phyloP scores from a whole-genome alignment of 2,888 invertebrate genomes.

The Mythimna lalbum region DNA sequence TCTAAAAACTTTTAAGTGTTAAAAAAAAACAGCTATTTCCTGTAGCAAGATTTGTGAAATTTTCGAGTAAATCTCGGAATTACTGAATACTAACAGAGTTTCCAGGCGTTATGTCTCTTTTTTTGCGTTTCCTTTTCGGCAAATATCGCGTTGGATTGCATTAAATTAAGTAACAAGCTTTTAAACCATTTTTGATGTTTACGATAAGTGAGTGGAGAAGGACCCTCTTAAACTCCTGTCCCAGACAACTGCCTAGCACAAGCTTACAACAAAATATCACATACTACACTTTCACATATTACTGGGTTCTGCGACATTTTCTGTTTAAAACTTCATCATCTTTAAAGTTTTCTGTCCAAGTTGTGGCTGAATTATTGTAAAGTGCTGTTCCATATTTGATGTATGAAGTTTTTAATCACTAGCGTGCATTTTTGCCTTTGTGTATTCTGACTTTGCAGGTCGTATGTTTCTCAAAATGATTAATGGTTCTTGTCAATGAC shows the following conservation, averaged over 20 bases:
- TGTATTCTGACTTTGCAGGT: neutral
- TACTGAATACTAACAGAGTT: too few relatives aligned
- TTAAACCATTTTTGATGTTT: too few relatives aligned
- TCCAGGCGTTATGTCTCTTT: too few relatives aligned
- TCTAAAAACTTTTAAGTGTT: too few relatives aligned
- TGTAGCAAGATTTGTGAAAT: too few relatives aligned
- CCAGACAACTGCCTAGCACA: neutral
- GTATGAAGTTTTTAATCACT: constrained; percentile 12
- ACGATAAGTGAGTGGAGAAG: too few relatives aligned
- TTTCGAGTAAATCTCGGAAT: too few relatives aligned
- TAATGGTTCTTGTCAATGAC: constrained; percentile 23
- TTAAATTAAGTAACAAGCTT: too few relatives aligned
- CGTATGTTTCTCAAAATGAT: constrained; percentile 23
- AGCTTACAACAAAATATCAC: constrained; percentile 14
- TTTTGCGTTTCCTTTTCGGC: too few relatives aligned
- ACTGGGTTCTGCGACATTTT: constrained; percentile 10
- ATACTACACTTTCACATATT: constrained; percentile 10
- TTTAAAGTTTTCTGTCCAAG: too few relatives aligned
- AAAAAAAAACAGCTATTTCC: too few relatives aligned
- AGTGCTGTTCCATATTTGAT: constrained; percentile 7
- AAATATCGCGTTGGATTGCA: too few relatives aligned
- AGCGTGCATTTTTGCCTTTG: neutral
- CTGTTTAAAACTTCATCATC: constrained; percentile 13
- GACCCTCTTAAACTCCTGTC: neutral
- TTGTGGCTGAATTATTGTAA: constrained; percentile 8